Base-by-base conservation (phyloP, 1,140 invertebrate species). In the Drosophila parvula region DNA sequence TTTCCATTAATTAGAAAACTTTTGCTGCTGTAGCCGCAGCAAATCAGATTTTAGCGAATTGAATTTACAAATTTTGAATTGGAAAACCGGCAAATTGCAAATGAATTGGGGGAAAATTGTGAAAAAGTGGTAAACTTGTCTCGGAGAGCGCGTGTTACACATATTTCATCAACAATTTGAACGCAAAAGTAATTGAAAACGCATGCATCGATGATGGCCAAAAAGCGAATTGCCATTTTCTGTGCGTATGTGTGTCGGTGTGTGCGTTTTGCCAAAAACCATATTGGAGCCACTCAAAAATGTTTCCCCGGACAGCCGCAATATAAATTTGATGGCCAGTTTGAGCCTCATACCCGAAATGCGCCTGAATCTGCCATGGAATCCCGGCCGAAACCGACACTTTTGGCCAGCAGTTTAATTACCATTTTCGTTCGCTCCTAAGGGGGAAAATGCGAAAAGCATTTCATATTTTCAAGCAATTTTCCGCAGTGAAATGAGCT, bases 391-490 rank as follows among this genome's bases (percentile, higher is more conserved):
- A 62, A 60, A 59, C 74, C 82, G 50, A 81, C 68, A 69, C 74
- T 81, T 81, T 85, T 75, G 79, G 69, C 74, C 64, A 68, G 62
- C 74, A 76, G 84, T 86, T 85, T 85, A 88, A 85, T 85, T 88
- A 85, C 82, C 79, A 85, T 85, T 85, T 55, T 60, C 50, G 71
- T 58, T 32, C 36, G 48, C 63, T 61, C 30, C 48, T 28, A 60
- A 30, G 53, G 22, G 30, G 30, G 59, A 11, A 51, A 62, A 41
- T 65, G 38, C 40, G 60, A 68, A 71, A 63, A 56, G 62, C 64
- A 68, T 86, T 86, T 76, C 58, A 86, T 75, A 85, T 79, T 82
- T 84, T 82, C 53, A 76, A 68, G 78, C 78, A 75, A 86, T 78
- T 85, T 86, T 73, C 38, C 74, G 68, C 48, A 55, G 50, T 61